A percentile compares a stretch with the other conserved stretches of the same genome.
Conservation (phyloP, 2,113 vertebrate genomes). For the Lipotes vexillifer region DNA sequence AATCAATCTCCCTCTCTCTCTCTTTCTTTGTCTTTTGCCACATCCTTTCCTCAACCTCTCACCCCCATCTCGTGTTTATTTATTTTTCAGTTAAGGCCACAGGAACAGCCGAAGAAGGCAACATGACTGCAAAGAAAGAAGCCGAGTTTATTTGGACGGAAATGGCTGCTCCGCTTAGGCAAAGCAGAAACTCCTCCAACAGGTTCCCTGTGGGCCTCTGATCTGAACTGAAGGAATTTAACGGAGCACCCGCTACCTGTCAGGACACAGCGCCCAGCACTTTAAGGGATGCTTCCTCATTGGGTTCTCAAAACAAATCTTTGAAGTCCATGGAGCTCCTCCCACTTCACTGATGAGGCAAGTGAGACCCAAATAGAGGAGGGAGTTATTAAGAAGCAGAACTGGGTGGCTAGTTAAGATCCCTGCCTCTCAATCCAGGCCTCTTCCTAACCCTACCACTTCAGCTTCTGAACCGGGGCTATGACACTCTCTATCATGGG, state of each 20-base stretch:
- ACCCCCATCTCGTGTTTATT: constrained; percentile 42
- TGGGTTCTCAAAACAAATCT: background rate
- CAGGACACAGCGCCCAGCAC: accelerated
- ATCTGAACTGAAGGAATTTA: accelerated
- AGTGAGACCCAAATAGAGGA: background rate
- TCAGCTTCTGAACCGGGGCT: background rate
- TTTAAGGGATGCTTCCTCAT: accelerated
- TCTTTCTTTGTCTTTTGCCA: constrained; percentile 24
- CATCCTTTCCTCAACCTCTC: constrained; percentile 53
- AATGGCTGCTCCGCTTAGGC: background rate
- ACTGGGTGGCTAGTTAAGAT: background rate
- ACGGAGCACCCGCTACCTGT: background rate
- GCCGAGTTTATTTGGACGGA: background rate
- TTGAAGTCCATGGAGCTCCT: background rate
- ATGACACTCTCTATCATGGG: background rate
- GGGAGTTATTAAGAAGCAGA: background rate
- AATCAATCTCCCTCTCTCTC: background rate
- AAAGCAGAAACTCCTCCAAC: background rate
- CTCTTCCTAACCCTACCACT: background rate
- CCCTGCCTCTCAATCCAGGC: background rate
- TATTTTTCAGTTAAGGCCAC: constrained; percentile 21
- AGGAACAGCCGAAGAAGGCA: background rate
- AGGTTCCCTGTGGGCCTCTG: background rate
- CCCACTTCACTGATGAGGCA: background rate
- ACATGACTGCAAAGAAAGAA: background rate